Base-by-base conservation (phyloP, 2,797 vertebrate genomes). In the Rousettus madagascariensis region DNA sequence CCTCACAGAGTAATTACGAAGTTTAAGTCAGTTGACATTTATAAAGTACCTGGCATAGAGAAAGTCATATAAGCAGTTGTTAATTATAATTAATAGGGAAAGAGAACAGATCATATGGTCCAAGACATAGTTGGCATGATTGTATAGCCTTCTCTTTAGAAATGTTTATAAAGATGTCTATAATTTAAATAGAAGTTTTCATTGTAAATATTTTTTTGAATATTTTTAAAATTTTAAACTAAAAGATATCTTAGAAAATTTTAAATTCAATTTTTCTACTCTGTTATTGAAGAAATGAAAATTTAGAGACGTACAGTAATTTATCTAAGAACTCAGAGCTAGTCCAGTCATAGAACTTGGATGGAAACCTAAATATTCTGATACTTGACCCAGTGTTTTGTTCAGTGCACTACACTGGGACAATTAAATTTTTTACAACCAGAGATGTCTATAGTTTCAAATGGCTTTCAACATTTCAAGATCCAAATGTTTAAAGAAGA, bases 51-150 rank as follows among this genome's bases (percentile, higher is more conserved):
- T 78, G 24, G 17, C 20, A 61, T 53, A 43, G 53, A 78, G 8
- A 87, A 69, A 91, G 22, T 1, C 46, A 79, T 12, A 30, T 28
- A 82, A 86, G 3, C 2, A 3, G 1, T 57, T 55, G 17, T 86
- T 94, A 94, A 46, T 88, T 79, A 74, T 57, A 91, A 41, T 74
- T 85, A 63, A 57, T 49, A 78, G 38, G 8, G 22, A 63, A 91
- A 75, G 9, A 69, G 12, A 55, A 72, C 1, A 80, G 61, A 71
- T 30, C 19, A 15, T 66, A 83, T 13, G 0, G 63, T 26, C 26
- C 46, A 79, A 74, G 20, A 63, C 15, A 36, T 86, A 57, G 33
- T 71, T 1, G 8, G 4, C 9, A 51, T 11, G 15, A 65, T 17
- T 15, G 1, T 53, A 11, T 8, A 16, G 16, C 15, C 49, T 49